Evolutionary conservation across 2,113 vertebrate species (phyloP), one percentile per base, ranked within the genome.

Genomic region (Plotosus lineatus): DNA sequence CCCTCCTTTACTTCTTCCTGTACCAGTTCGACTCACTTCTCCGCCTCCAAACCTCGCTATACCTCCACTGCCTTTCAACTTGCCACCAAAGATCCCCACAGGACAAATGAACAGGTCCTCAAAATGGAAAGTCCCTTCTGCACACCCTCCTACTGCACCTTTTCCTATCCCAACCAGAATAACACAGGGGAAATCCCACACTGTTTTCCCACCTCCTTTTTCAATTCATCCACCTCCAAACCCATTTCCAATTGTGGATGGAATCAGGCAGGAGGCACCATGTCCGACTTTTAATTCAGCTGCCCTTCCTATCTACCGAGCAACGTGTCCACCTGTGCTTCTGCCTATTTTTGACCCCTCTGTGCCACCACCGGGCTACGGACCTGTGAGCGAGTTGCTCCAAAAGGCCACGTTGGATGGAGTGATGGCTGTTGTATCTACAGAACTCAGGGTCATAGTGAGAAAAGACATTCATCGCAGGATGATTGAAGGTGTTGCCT

Each of bases 401-500:
- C 95, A 97, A 78, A 96, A 95, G 85, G 92, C 94, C 83, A 98
- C 96, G 0, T 92, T 96, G 76, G 96, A 98, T 0, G 96, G 95
- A 0, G 97, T 97, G 72, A 89, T 99, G 55, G 87, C 94, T 82
- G 94, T 95, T 65, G 93, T 98, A 1, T 92, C 96, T 79, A 95
- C 95, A 81, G 97, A 99, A 15, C 94, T 99, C 3, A 97, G 95
- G 89, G 94, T 93, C 33, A 96, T 97, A 83, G 95, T 99, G 90
- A 98, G 95, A 86, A 96, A 95, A 58, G 98, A 99, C 90, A 92
- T 99, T 76, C 95, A 93, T 81, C 94, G 96, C 26, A 96, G 96
- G 89, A 97, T 97, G 94, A 94, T 97, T 12, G 98, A 99, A 88
- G 95, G 96, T 56, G 92, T 95, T 8, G 96, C 97, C 0, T 99